Evolutionary conservation across 2,888 invertebrate species (phyloP).

Genomic region (Brachylomia viminalis): DNA sequence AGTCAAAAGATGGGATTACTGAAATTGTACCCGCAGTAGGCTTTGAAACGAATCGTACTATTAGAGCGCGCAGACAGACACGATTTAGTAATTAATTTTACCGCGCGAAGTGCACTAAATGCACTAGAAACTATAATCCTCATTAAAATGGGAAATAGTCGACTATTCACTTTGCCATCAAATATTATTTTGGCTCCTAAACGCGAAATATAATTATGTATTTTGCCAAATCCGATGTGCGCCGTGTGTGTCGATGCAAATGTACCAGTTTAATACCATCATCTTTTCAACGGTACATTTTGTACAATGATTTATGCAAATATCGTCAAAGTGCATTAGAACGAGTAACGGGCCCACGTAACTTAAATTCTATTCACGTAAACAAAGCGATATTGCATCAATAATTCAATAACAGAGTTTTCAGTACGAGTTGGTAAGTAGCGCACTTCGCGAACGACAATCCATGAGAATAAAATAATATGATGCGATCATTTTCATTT

Average conservation of each 20-base stretch:
- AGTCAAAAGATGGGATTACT: constrained; percentile 71
- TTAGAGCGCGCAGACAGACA: constrained; percentile 82
- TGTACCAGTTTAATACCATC: constrained; percentile 63
- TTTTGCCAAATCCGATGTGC: constrained; percentile 77
- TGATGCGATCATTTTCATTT: constrained; percentile 87
- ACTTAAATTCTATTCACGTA: constrained; percentile 57
- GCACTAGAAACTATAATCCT: constrained; percentile 90
- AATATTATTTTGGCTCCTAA: constrained; percentile 89
- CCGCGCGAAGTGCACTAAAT: constrained; percentile 88
- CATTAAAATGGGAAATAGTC: constrained; percentile 89
- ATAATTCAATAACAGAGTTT: constrained; percentile 62
- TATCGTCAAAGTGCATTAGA: constrained; percentile 58
- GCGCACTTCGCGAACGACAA: constrained; percentile 80
- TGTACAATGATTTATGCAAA: constrained; percentile 67
- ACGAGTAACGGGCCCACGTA: constrained; percentile 42
- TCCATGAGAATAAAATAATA: constrained; percentile 83
- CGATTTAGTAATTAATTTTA: constrained; percentile 90
- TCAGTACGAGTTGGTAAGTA: constrained; percentile 65
- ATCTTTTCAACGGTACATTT: constrained; percentile 64
- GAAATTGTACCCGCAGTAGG: constrained; percentile 75
- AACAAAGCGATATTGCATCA: constrained; percentile 63
- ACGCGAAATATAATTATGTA: constrained; percentile 84
- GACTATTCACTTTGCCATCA: constrained; percentile 86
- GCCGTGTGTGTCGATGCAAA: constrained; percentile 58
- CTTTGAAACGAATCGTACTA: constrained; percentile 81